These are phyloP conservation scores for Trichomalopsis sarcophagae DNA, from an alignment of 1,140 invertebrate species.

Conservation along the genomic window DNA sequence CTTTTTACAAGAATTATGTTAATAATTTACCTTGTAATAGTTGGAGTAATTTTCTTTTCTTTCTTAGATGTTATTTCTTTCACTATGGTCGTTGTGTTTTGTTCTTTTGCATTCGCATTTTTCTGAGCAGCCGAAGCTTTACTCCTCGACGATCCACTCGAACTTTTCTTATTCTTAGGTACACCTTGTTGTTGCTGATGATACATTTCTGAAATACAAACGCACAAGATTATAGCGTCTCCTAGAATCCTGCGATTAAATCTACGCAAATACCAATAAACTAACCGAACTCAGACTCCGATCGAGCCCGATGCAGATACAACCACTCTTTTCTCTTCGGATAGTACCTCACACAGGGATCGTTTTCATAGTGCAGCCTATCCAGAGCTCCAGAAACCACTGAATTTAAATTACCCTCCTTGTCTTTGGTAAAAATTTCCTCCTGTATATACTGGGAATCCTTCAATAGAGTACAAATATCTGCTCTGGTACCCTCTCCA, in stretches of 20 bases:
- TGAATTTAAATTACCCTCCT: conserved; percentile 80
- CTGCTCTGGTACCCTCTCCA: conserved; percentile 93
- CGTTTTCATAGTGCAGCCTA: conserved; percentile 89
- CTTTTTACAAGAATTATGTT: conserved; percentile 19
- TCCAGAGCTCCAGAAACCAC: conserved; percentile 93
- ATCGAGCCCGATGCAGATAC: conserved; percentile 85
- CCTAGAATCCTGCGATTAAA: background rate
- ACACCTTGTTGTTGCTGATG: conserved; percentile 81
- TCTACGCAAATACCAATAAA: background rate
- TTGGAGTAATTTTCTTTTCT: conserved; percentile 66
- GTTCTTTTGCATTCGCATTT: conserved; percentile 67
- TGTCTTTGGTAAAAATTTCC: conserved; percentile 69
- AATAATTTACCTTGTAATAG: conserved; percentile 60
- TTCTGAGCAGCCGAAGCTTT: conserved; percentile 65
- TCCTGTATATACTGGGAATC: conserved; percentile 90
- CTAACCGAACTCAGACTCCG: conserved; percentile 74
- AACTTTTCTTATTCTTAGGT: conserved; percentile 76
- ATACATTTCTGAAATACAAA: conserved; percentile 68
- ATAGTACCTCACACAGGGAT: conserved; percentile 94
- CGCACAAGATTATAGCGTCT: conserved; percentile 15
- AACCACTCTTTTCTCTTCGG: conserved; percentile 93
- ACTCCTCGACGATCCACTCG: conserved; percentile 67
- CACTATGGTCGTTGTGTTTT: conserved; percentile 67
- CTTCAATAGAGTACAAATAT: conserved; percentile 89
- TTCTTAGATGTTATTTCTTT: conserved; percentile 69